Evolutionary conservation across 2,797 vertebrate species (phyloP), one percentile per base, ranked within the genome.

Genomic region (Microctenopoma steveboyesi): DNA sequence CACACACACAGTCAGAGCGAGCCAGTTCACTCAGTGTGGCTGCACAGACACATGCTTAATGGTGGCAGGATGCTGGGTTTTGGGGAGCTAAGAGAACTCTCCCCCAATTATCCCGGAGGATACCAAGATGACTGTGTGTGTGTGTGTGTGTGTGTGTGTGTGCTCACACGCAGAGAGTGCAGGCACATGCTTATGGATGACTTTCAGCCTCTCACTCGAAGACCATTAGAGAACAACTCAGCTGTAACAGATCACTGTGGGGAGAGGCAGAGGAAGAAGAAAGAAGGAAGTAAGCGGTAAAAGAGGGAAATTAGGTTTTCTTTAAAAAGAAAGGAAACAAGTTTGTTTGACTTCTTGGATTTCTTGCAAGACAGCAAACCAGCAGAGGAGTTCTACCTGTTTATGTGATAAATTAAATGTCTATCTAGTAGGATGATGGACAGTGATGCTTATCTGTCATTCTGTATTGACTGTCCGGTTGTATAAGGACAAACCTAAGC

Each of bases 141-240:
- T 61, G 51, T 39, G 52, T 66, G 42, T 46, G 9, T 62, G 42
- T 63, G 51, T 67, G 25, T 45, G 37, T 15, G 42, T 35, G 15
- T 51, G 42, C 42, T 43, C 45, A 39, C 47, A 58, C 54, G 22
- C 28, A 52, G 25, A 52, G 51, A 27, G 22, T 53, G 53, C 56
- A 51, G 81, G 81, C 61, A 66, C 71, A 79, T 83, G 82, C 73
- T 70, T 77, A 75, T 69, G 67, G 64, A 76, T 84, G 88, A 82
- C 83, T 86, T 79, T 88, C 79, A 82, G 76, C 78, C 71, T 87
- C 82, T 88, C 84, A 67, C 75, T 83, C 12, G 30, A 86, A 90
- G 84, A 86, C 88, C 89, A 87, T 92, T 92, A 91, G 78, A 83
- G 82, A 88, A 72, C 64, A 85, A 72, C 74, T 87, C 74, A 85